A percentile compares a stretch with the other conserved stretches of the same genome.
phyloP scores from a whole-genome alignment of 2,888 invertebrate species.

The Gasteruption jaculator region DNA sequence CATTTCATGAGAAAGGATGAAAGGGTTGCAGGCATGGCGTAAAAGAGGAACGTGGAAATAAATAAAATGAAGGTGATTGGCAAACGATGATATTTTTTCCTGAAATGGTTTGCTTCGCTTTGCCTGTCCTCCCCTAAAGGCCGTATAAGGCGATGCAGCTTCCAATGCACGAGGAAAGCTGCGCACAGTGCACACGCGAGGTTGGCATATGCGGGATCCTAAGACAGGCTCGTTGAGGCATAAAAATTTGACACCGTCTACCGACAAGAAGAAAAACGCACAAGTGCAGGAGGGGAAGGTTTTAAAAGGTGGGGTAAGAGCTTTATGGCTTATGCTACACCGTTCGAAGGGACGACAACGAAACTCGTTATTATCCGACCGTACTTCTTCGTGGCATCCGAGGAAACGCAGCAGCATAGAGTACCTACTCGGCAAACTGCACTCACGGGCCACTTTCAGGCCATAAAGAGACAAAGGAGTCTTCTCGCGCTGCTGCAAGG shows the following conservation, averaged over 20 bases:
- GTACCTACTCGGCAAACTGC: slow-evolving; percentile 16
- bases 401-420: slow-evolving; percentile 23
- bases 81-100: too few relatives aligned
- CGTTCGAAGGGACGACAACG: slow-evolving; percentile 45
- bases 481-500: slow-evolving; percentile 32
- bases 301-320: slow-evolving; percentile 13
- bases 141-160: too few relatives aligned
- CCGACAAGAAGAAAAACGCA: slow-evolving; percentile 15
- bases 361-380: slow-evolving; percentile 49
- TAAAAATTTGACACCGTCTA: slow-evolving; percentile 45
- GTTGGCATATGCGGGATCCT: slow-evolving; percentile 14
- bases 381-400: slow-evolving; percentile 42
- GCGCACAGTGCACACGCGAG: slow-evolving; percentile 22
- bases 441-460: slow-evolving; percentile 44
- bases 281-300: slow-evolving; percentile 11
- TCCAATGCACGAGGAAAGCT: slow-evolving; percentile 6
- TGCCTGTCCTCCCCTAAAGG: too few relatives aligned
- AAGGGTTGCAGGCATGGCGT: not conserved
- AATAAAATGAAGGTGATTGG: too few relatives aligned
- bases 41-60: too few relatives aligned
- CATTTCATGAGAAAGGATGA: not conserved
- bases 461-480: slow-evolving; percentile 51
- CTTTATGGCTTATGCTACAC: slow-evolving; percentile 44
- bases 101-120: too few relatives aligned
- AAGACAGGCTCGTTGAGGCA: slow-evolving; percentile 32